Evolutionary conservation across 2,888 invertebrate species (phyloP), one percentile per base, ranked within the genome.

Genomic region (Plagodis pulveraria): DNA sequence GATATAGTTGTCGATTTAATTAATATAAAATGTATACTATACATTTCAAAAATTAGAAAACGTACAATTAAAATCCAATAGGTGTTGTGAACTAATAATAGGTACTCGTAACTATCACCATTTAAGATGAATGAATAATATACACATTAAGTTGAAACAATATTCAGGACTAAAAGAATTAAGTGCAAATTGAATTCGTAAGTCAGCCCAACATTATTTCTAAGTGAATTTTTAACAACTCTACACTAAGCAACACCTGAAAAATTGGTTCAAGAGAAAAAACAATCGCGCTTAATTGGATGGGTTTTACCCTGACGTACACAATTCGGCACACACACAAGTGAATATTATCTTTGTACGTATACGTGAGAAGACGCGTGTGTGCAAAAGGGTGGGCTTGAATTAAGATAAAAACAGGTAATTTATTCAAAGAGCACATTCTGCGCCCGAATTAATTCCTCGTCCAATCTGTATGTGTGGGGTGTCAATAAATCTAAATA

Each of bases 401-500:
- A 54, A 55, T 63, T 51, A 58, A 78, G 71, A 76, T 77, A 75
- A 74, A 80, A 80, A 74, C 74, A 73, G 74, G 72, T 78, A 74
- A 82, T 78, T 63, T 78, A 80, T 80, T 77, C 75, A 69, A 75
- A 69, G 71, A 74, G 73, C 70, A 70, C 72, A 71, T 74, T 71
- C 66, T 46, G 53, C 65, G 64, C 64, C 67, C 56, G 69, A 70
- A 71, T 74, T 73, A 67, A 73, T 73, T 60, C 66, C 58, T 67
- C 65, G 68, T 68, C 67, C 74, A 66, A 72, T 71, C 70, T 71
- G 71, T 69, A 63, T 69, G 70, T 74, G 71, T 64, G 65, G 62
- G 71, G 70, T 73, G 79, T 77, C 80, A 74, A 82, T 83, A 80
- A 77, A 83, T 81, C 74, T 83, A 81, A 84, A 84, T 84, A 84